Evolutionary conservation across 2,113 vertebrate genomes (phyloP).

Genomic region (Bolborhynchus lineola): DNA sequence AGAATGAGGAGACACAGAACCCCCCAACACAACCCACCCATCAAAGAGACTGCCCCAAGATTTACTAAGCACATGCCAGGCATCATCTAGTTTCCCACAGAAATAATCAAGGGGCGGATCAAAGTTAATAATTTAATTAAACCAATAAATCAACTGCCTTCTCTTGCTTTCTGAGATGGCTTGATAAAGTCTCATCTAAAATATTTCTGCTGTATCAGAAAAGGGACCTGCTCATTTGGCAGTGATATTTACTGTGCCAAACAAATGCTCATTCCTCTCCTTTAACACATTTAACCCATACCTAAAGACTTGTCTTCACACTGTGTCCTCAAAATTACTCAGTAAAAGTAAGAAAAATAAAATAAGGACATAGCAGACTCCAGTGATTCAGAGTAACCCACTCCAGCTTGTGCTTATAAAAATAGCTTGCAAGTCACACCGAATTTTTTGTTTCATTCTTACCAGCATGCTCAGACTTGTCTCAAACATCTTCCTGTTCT

Average conservation of each 20-base stretch:
- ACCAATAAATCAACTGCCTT: background rate
- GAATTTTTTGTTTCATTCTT: constrained; percentile 26
- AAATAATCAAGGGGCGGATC: background rate
- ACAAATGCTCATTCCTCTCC: background rate
- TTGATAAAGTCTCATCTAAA: background rate
- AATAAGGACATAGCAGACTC: background rate
- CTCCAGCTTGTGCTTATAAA: constrained; percentile 14
- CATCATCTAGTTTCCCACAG: background rate
- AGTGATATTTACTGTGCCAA: background rate
- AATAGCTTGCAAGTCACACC: constrained; percentile 19
- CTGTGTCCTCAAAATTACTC: background rate
- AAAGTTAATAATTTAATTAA: background rate
- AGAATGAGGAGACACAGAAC: background rate
- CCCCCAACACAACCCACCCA: background rate
- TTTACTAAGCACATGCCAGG: background rate
- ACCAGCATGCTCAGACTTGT: constrained; percentile 1
- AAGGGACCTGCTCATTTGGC: background rate
- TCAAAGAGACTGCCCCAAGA: background rate
- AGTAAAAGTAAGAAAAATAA: background rate
- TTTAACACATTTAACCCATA: background rate
- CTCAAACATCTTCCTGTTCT: background rate
- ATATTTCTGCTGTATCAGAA: background rate
- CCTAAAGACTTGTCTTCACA: background rate
- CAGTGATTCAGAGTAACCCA: constrained; percentile 17
- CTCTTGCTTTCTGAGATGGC: background rate